Conservation (phyloP, 2,797 vertebrate species). For the Otolemur crassicaudatus region DNA sequence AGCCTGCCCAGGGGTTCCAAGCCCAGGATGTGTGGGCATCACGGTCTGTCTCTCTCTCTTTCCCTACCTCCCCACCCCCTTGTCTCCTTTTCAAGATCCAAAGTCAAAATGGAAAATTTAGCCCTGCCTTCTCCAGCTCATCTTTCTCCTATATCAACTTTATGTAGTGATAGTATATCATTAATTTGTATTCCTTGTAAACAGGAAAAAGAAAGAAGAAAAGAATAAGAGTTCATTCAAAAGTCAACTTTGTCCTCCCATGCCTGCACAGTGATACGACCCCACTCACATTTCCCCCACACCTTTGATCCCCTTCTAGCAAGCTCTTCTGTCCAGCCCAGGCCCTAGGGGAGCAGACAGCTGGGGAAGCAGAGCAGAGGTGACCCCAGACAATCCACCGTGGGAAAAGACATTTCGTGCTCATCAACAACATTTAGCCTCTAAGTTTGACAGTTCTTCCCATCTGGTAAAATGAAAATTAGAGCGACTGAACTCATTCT, state of each 20-base stretch:
- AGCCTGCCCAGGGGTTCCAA: background rate
- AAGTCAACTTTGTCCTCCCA: background rate
- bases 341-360: background rate
- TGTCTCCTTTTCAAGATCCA: background rate
- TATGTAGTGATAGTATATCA: background rate
- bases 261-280: background rate
- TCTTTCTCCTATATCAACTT: background rate
- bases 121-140: background rate
- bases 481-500: background rate
- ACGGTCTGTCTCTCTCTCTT: too few relatives aligned
- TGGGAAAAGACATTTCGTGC: background rate
- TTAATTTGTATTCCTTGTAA: slow-evolving; percentile 25
- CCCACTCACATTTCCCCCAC: background rate
- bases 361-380: background rate
- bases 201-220: slow-evolving; percentile 23
- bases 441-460: background rate
- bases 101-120: background rate
- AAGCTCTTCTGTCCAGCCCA: background rate
- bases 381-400: background rate
- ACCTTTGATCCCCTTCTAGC: background rate
- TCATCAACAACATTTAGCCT: background rate
- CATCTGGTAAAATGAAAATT: slow-evolving; percentile 25
- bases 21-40: fast-evolving
- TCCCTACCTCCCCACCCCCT: background rate
- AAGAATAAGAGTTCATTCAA: background rate